A percentile compares a stretch with the other conserved stretches of the same genome.
phyloP scores from a whole-genome alignment of 1,140 invertebrate species.

The Diachasmimorpha longicaudata region DNA sequence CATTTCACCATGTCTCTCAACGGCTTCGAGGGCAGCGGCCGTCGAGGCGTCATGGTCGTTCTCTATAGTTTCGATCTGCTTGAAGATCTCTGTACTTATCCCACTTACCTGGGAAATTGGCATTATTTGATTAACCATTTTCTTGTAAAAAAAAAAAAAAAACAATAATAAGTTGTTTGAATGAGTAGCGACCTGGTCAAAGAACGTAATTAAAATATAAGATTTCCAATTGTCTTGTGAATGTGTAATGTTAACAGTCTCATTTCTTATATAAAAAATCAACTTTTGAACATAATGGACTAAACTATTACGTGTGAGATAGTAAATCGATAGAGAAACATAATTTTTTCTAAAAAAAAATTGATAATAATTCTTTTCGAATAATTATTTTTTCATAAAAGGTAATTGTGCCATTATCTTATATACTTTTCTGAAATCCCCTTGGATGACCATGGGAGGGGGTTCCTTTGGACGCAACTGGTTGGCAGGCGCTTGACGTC shows the following conservation, averaged over 20 bases:
- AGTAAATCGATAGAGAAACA: too few species aligned
- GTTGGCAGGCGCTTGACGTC: constrained; percentile 77
- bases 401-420: neutral
- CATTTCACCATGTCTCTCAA: constrained; percentile 92
- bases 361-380: neutral
- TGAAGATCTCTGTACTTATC: constrained; percentile 94
- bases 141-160: neutral
- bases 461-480: constrained; percentile 73
- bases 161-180: neutral
- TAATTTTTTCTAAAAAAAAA: neutral
- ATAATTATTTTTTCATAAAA: neutral
- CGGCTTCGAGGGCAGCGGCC: constrained; percentile 87
- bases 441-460: constrained; percentile 89
- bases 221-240: too few species aligned
- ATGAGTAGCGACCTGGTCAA: neutral
- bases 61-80: constrained; percentile 94
- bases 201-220: too few species aligned
- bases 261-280: too few species aligned
- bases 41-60: constrained; percentile 93
- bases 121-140: constrained; percentile 25
- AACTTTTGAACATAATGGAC: too few species aligned
- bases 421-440: constrained; percentile 88
- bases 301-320: too few species aligned
- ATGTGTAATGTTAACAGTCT: too few species aligned
- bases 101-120: constrained; percentile 78